Conservation (phyloP, 1,140 invertebrate genomes). For the Charaxes varanes region DNA sequence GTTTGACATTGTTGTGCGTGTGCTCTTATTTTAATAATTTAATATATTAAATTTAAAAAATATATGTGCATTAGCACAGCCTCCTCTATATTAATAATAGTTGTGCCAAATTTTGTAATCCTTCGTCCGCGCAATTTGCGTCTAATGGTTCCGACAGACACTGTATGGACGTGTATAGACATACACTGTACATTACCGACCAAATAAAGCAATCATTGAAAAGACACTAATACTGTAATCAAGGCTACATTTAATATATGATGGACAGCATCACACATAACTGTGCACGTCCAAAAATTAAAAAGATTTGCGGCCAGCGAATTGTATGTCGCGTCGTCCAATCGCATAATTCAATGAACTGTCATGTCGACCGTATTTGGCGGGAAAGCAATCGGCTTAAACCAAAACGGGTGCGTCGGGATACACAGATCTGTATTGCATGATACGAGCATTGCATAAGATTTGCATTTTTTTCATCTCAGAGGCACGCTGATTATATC, state of each 20-base stretch:
- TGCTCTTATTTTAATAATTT: too few relatives aligned
- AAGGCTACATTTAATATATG: conserved; percentile 33
- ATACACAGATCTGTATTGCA: conserved; percentile 61
- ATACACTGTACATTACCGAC: too few relatives aligned
- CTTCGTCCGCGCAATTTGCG: too few relatives aligned
- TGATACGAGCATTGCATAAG: conserved; percentile 57
- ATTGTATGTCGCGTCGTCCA: conserved; percentile 54
- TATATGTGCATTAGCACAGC: too few relatives aligned
- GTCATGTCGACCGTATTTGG: conserved; percentile 67
- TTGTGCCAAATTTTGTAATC: too few relatives aligned
- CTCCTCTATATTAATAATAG: too few relatives aligned
- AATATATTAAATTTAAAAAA: too few relatives aligned
- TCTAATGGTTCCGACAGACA: too few relatives aligned
- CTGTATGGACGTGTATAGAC: too few relatives aligned
- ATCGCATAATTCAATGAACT: conserved; percentile 67
- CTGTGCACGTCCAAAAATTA: conserved; percentile 38
- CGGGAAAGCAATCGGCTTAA: conserved; percentile 68
- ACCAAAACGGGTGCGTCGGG: conserved; percentile 52
- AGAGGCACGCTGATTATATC: conserved; percentile 13
- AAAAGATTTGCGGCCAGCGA: conserved; percentile 40
- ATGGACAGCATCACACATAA: conserved; percentile 38
- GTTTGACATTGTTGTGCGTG: too few relatives aligned
- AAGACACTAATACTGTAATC: too few relatives aligned
- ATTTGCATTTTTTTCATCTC: conserved; percentile 51
- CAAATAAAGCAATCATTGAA: too few relatives aligned